These are phyloP conservation scores for Chrysomela aeneicollis DNA, from an alignment of 2,888 invertebrate species.

Conservation along the genomic window DNA sequence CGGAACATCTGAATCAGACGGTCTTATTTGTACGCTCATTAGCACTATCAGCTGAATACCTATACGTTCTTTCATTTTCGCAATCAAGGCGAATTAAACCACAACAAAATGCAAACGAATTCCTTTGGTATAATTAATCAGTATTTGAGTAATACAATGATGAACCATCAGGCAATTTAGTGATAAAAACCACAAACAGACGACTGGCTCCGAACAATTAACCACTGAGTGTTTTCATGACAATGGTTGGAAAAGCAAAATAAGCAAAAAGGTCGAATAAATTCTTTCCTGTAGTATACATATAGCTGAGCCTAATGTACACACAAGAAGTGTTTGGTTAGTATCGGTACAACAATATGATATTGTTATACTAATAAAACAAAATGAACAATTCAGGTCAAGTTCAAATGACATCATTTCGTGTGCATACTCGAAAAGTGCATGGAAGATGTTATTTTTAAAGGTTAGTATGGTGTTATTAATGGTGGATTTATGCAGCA, in stretches of 20 bases:
- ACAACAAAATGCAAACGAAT: not conserved
- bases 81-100: not conserved
- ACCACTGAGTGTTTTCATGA: not conserved
- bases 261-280: no score
- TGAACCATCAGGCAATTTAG: conserved; percentile 1
- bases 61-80: not conserved
- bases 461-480: no score
- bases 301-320: no score
- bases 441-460: no score
- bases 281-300: no score
- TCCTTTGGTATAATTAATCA: conserved; percentile 9
- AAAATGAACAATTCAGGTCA: no score
- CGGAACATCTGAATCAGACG: not conserved
- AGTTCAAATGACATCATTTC: no score
- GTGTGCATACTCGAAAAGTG: no score
- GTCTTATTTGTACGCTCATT: not conserved
- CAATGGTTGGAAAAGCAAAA: not conserved
- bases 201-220: not conserved
- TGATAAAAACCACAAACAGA: conserved; percentile 9
- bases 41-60: not conserved
- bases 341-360: no score
- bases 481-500: no score
- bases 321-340: no score
- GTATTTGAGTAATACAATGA: conserved; percentile 12
- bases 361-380: no score